A percentile compares a stretch with the other conserved stretches of the same genome.
Conservation (phyloP, 2,797 vertebrate species). For the Vireo griseus region DNA sequence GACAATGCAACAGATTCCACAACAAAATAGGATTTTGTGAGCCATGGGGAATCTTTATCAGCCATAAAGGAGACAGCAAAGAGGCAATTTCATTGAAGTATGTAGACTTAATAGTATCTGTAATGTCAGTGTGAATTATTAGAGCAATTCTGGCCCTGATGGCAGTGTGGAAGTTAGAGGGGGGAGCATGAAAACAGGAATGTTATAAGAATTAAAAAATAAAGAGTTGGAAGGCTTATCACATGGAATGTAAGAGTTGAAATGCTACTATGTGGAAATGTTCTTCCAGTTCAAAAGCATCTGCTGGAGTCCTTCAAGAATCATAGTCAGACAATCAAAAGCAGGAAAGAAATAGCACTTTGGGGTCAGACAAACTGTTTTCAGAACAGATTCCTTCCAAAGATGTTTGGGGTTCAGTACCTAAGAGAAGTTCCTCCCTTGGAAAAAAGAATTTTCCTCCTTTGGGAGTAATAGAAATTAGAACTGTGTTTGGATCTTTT, state of each 20-base stretch:
- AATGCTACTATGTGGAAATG: neutral
- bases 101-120: conserved; percentile 70
- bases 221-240: neutral
- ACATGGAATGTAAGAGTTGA: neutral
- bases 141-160: conserved; percentile 63
- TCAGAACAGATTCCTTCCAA: neutral
- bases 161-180: neutral
- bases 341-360: neutral
- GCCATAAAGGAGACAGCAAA: conserved; percentile 64
- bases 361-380: neutral
- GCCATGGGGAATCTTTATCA: conserved; percentile 72
- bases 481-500: neutral
- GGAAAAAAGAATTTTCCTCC: neutral
- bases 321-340: neutral
- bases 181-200: conserved; percentile 14
- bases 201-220: conserved; percentile 27
- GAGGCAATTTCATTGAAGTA: conserved; percentile 70
- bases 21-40: conserved; percentile 58
- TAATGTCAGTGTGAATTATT: conserved; percentile 73
- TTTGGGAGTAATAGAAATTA: neutral
- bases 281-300: neutral
- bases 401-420: neutral
- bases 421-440: neutral
- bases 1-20: conserved; percentile 59
- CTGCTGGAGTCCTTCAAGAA: conserved; percentile 18